Conservation (phyloP, 1,140 invertebrate genomes). For the Theocolax elegans region DNA sequence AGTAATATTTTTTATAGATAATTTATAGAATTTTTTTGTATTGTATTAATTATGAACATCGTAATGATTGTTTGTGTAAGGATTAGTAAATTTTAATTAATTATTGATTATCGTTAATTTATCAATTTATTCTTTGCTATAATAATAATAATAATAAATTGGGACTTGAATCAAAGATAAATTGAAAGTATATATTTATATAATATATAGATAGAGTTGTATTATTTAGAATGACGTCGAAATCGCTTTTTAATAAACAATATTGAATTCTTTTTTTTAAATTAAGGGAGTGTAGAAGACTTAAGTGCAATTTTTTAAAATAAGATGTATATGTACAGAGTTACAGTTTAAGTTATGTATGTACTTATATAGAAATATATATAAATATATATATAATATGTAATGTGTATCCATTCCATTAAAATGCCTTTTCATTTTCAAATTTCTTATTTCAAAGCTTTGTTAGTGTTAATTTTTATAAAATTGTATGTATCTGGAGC, state of each 20-base stretch:
- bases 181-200: conserved; percentile 26
- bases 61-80: conserved; percentile 27
- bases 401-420: too few species aligned
- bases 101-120: conserved; percentile 8
- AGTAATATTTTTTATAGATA: too few species aligned
- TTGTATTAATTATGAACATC: conserved; percentile 28
- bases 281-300: conserved; percentile 34
- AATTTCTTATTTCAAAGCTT: background rate
- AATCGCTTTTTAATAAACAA: conserved; percentile 14
- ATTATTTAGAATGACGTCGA: conserved; percentile 20
- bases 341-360: conserved; percentile 35
- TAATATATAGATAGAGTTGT: conserved; percentile 21
- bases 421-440: too few species aligned
- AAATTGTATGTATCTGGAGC: too few species aligned
- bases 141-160: background rate
- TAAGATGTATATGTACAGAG: conserved; percentile 38
- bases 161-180: conserved; percentile 3
- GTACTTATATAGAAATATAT: conserved; percentile 35
- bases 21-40: background rate
- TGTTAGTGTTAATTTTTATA: background rate
- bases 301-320: conserved; percentile 42
- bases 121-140: background rate
- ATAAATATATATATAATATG: conserved; percentile 25
- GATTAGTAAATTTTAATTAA: conserved; percentile 13
- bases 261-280: conserved; percentile 21